A percentile compares a stretch with the other conserved stretches of the same genome.
Conservation (phyloP, 1,140 invertebrate genomes). For the Temnothorax longispinosus region DNA sequence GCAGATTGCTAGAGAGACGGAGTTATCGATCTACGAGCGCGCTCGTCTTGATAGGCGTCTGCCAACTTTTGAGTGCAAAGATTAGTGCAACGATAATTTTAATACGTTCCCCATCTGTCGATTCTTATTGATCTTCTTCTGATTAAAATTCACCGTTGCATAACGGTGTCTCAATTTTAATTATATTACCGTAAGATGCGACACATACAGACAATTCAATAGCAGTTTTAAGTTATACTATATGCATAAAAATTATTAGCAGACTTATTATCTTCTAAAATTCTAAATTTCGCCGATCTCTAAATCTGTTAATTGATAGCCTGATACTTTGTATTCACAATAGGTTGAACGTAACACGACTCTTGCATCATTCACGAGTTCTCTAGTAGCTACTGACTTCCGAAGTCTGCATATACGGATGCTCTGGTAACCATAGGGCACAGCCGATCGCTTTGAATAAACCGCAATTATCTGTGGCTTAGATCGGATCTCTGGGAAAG, state of each 20-base stretch:
- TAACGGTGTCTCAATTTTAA: slow-evolving; percentile 56
- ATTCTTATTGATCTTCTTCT: slow-evolving; percentile 47
- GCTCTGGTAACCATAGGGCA: not conserved
- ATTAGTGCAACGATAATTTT: slow-evolving; percentile 37
- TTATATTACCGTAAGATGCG: slow-evolving; percentile 34
- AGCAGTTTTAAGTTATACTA: not conserved
- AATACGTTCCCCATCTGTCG: slow-evolving; percentile 33
- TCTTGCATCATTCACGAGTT: slow-evolving; percentile 10
- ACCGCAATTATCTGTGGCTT: slow-evolving; percentile 26
- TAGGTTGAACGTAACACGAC: not conserved
- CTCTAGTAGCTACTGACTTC: not conserved
- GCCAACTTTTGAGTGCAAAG: slow-evolving; percentile 33
- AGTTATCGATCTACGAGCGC: slow-evolving; percentile 31
- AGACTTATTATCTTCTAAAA: not conserved
- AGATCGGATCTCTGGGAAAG: slow-evolving; percentile 25
- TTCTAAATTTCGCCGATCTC: not conserved
- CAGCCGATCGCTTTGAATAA: slow-evolving; percentile 35
- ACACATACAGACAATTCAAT: not conserved
- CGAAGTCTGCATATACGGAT: not conserved
- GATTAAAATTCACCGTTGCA: slow-evolving; percentile 46
- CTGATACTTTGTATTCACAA: not conserved
- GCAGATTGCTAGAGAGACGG: slow-evolving; percentile 31
- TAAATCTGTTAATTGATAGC: not conserved
- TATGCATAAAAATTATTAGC: not conserved
- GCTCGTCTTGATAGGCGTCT: not conserved